Percentiles rank a stretch among this genome's conserved stretches.
Conservation (phyloP, 1,140 invertebrate genomes). For the Drosophila neocordata region DNA sequence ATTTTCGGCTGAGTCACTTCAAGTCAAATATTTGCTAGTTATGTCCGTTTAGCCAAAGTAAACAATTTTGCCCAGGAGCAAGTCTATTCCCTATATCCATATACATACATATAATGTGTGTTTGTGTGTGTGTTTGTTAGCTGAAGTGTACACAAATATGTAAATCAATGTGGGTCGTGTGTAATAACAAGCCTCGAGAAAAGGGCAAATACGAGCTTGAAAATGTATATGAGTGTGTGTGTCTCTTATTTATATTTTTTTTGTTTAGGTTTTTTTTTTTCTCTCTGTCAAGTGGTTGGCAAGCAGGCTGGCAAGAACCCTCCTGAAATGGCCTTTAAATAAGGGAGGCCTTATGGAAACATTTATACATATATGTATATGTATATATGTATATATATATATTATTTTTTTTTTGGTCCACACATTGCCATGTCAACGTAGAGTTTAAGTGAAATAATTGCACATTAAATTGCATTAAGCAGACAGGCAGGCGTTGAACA, state of each 20-base stretch:
- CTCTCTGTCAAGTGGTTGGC: constrained; percentile 61
- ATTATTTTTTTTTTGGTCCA: constrained; percentile 38
- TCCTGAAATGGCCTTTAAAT: constrained; percentile 32
- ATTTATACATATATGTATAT: constrained; percentile 1
- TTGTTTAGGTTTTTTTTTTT: not conserved
- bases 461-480: constrained; percentile 55
- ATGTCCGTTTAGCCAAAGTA: constrained; percentile 70
- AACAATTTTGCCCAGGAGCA: constrained; percentile 54
- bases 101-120: not conserved
- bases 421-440: constrained; percentile 58
- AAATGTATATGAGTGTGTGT: constrained; percentile 28
- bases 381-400: too few relatives aligned
- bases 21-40: constrained; percentile 74
- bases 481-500: constrained; percentile 24
- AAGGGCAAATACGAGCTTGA: constrained; percentile 24
- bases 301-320: constrained; percentile 30
- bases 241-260: not conserved
- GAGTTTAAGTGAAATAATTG: constrained; percentile 60
- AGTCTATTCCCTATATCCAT: constrained; percentile 12
- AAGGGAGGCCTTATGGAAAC: constrained; percentile 40
- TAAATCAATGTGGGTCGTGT: constrained; percentile 69
- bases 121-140: constrained; percentile 40
- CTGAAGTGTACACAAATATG: constrained; percentile 60
- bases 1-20: constrained; percentile 36
- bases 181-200: constrained; percentile 52